A percentile compares a stretch with the other conserved stretches of the same genome.
phyloP scores from a whole-genome alignment of 2,113 vertebrate species.

The Dinomys branickii region DNA sequence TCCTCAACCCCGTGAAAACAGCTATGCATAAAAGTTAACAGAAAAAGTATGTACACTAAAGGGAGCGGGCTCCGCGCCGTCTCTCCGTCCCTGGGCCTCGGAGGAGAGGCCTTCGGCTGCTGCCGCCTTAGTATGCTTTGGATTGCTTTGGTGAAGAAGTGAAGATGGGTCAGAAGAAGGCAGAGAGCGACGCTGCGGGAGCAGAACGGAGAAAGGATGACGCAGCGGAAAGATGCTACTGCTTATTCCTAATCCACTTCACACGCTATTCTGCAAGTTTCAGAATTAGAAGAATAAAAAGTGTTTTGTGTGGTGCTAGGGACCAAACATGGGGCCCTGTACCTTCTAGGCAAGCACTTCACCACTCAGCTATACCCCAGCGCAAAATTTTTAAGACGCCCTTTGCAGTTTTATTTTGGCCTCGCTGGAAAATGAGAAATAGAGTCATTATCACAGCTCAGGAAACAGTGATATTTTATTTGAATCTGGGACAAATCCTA shows the following conservation, averaged over 20 bases:
- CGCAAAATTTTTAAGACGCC: not conserved
- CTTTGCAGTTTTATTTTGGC: not conserved
- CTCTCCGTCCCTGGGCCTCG: not conserved
- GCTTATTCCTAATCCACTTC: not conserved
- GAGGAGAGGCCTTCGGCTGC: not conserved
- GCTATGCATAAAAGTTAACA: conserved; percentile 2
- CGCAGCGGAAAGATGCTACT: not conserved
- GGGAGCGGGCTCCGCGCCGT: not conserved
- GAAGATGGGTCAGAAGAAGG: not conserved
- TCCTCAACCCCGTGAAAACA: conserved; percentile 19
- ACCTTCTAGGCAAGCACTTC: not conserved
- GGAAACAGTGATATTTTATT: not conserved
- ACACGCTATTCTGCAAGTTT: not conserved
- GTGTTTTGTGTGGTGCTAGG: not conserved
- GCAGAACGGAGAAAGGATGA: not conserved
- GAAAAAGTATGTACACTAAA: not conserved
- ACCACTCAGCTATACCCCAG: not conserved
- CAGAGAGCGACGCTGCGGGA: not conserved
- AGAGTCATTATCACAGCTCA: not conserved
- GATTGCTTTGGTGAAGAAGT: conserved; percentile 23
- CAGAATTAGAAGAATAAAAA: conserved; percentile 18
- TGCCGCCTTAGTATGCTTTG: not conserved
- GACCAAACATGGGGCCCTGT: not conserved
- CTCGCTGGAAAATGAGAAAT: not conserved
- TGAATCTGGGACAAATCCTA: not conserved